Base-by-base conservation (phyloP, 1,140 invertebrate species). In the Magallana ariakensis region DNA sequence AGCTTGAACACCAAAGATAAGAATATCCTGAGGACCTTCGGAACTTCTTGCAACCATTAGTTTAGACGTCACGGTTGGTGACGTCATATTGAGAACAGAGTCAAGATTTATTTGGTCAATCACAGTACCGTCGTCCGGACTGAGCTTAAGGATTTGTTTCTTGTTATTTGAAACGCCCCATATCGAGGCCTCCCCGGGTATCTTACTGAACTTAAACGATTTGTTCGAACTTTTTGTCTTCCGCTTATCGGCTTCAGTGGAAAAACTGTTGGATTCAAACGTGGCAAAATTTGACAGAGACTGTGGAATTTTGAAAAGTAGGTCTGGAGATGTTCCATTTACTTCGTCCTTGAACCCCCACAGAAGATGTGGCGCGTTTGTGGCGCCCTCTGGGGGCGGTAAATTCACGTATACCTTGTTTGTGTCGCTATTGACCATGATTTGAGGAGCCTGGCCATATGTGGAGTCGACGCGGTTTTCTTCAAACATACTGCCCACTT, bases 341-440 rank as follows among this genome's bases (percentile, higher is more conserved):
- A 10, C 9, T 26, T 26, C 13, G 54, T 91, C 90, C 80, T 89
- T 87, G 6, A 91, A 81, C 26, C 84, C 90, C 70, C 86, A 87
- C 6, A 91, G 82, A 33, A 58, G 83, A 13, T 53, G 80, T 11
- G 56, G 60, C n/a, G 53, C 62, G 58, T 85, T 85, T 57, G 58
- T 57, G 22, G 56, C 82, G 8, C n/a, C 62, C 46, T 57, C 87
- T 53, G 87, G 85, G 57, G 90, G 88, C 0, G 90, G 86, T 22
- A 91, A 58, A 46, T 87, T 88, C 2, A 92, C 87, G 58, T 90
- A 90, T 0, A 92, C 80, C 9, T 86, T 89, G 16, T 81, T 55
- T 19, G 55, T 53, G 33, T 85, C 83, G 46, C 55, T 83, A 62
- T 89, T 87, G 26, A 15, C 88, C 70, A 89, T 83, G n/a, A 87